Percentiles rank a stretch among this genome's conserved stretches.
These are phyloP conservation scores for Burhinus bistriatus DNA, from an alignment of 2,113 vertebrate species.

Conservation along the genomic window DNA sequence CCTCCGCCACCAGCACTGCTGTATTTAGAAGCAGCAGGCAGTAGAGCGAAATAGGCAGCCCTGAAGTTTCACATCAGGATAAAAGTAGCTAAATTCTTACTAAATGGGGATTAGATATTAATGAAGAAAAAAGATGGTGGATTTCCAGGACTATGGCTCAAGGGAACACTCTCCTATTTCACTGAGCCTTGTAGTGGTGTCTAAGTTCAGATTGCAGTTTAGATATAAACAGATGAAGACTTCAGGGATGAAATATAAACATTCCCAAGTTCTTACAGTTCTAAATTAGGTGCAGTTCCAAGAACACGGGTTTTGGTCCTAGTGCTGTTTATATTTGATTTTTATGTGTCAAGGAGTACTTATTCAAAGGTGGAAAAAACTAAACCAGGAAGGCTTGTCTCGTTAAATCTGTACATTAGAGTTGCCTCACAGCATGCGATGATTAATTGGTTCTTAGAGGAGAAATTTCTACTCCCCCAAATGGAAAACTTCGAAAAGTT, in stretches of 20 bases:
- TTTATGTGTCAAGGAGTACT: slow-evolving; percentile 64
- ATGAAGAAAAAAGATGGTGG: slow-evolving; percentile 68
- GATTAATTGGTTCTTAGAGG: slow-evolving; percentile 60
- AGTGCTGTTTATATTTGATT: slow-evolving; percentile 62
- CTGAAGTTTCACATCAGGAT: slow-evolving; percentile 72
- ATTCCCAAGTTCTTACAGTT: slow-evolving; percentile 68
- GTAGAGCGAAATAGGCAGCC: slow-evolving; percentile 57
- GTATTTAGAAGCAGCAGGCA: slow-evolving; percentile 75
- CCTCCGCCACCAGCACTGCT: slow-evolving; percentile 54
- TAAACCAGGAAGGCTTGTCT: slow-evolving; percentile 61
- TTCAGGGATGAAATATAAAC: slow-evolving; percentile 67
- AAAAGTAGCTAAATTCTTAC: slow-evolving; percentile 67
- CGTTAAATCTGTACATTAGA: slow-evolving; percentile 57
- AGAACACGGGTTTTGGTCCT: slow-evolving; percentile 52
- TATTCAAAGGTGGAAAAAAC: slow-evolving; percentile 67
- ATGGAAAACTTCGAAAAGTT: slow-evolving; percentile 46
- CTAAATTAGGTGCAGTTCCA: slow-evolving; percentile 62
- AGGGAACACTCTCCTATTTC: slow-evolving; percentile 63
- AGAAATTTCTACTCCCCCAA: slow-evolving; percentile 43
- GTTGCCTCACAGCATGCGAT: slow-evolving; percentile 60
- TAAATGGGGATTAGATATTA: slow-evolving; percentile 66
- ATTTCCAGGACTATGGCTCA: slow-evolving; percentile 66
- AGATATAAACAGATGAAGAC: slow-evolving; percentile 72
- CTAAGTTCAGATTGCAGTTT: slow-evolving; percentile 72
- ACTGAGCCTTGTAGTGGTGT: slow-evolving; percentile 44